These are phyloP conservation scores for Salticus scenicus DNA, from an alignment of 2,888 invertebrate species.

Conservation along the genomic window DNA sequence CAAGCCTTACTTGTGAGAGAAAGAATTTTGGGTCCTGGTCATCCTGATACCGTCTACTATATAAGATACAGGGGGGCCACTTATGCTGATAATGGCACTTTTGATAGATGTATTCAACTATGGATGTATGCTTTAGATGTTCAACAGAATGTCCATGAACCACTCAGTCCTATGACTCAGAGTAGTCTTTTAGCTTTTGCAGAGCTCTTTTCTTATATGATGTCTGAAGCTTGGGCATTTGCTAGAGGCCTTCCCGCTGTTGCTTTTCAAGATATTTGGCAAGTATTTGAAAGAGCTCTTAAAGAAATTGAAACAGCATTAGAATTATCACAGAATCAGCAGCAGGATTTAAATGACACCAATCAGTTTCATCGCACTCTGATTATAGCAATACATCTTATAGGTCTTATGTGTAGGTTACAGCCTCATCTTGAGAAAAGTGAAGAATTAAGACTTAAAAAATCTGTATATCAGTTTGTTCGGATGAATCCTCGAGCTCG, in stretches of 20 bases:
- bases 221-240: slow-evolving; percentile 81
- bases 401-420: slow-evolving; percentile 83
- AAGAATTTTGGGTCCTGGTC: slow-evolving; percentile 91
- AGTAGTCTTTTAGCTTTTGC: slow-evolving; percentile 95
- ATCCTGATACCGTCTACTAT: slow-evolving; percentile 97
- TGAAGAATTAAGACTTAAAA: slow-evolving; percentile 79
- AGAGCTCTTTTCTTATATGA: slow-evolving; percentile 90
- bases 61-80: slow-evolving; percentile 94
- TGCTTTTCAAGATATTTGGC: slow-evolving; percentile 86
- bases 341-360: slow-evolving; percentile 82
- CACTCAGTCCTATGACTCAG: slow-evolving; percentile 95
- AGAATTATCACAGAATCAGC: slow-evolving; percentile 71
- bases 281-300: slow-evolving; percentile 88
- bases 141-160: slow-evolving; percentile 94
- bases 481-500: slow-evolving; percentile 80
- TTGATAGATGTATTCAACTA: slow-evolving; percentile 89
- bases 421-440: slow-evolving; percentile 74
- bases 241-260: slow-evolving; percentile 82
- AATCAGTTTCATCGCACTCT: slow-evolving; percentile 88
- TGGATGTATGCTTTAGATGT: slow-evolving; percentile 98
- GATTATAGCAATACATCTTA: slow-evolving; percentile 89
- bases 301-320: slow-evolving; percentile 76
- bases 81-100: slow-evolving; percentile 95
- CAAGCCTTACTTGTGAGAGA: slow-evolving; percentile 89
- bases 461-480: slow-evolving; percentile 85